These are phyloP conservation scores for Cochlearius cochlearius DNA, from an alignment of 2,113 vertebrate genomes.

Conservation along the genomic window DNA sequence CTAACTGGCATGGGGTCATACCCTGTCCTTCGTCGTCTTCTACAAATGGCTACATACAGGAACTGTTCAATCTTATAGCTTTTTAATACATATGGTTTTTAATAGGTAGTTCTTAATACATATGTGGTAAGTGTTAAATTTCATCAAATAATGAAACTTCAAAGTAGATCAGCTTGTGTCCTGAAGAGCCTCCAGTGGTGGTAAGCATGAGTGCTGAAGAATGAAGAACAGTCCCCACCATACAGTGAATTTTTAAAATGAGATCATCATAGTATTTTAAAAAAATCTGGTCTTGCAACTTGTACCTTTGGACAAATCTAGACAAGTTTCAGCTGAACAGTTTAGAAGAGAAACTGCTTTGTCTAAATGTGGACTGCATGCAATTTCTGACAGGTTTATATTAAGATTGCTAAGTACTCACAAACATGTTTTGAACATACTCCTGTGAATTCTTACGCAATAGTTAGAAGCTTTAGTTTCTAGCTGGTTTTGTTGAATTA, in stretches of 20 bases:
- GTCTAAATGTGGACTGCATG: not conserved
- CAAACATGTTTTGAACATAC: not conserved
- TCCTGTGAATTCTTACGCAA: not conserved
- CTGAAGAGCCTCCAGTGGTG: not conserved
- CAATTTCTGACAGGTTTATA: not conserved
- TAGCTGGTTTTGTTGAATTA: not conserved
- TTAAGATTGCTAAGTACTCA: not conserved
- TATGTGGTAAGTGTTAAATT: not conserved
- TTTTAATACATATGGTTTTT: not conserved
- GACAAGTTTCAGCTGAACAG: conserved; percentile 14
- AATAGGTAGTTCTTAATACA: not conserved
- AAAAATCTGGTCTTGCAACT: conserved; percentile 43
- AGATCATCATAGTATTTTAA: conserved; percentile 1
- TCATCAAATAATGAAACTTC: not conserved
- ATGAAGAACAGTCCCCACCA: not conserved
- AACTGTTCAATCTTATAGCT: not conserved
- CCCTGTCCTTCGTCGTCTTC: not conserved
- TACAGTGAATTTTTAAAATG: conserved; percentile 6
- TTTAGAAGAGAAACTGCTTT: conserved; percentile 2
- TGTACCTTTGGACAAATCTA: conserved; percentile 10
- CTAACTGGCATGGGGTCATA: not conserved
- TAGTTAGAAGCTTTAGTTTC: not conserved
- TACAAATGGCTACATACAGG: not conserved
- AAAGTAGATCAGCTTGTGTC: not conserved
- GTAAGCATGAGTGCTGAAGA: not conserved